Base-by-base conservation (phyloP, 2,113 vertebrate species). In the Xenopus laevis region DNA sequence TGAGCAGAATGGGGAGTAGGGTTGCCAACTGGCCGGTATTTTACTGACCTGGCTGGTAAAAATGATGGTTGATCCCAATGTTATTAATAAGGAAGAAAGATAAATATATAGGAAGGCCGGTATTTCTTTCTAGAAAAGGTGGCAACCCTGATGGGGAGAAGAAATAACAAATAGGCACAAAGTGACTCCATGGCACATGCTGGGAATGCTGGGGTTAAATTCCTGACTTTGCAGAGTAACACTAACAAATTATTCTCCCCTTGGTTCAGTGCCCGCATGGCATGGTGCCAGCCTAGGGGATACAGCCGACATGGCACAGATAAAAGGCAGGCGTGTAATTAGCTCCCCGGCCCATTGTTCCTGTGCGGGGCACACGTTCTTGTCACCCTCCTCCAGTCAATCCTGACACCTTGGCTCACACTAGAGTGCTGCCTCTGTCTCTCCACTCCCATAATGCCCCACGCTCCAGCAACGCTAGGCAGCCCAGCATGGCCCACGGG, bases 341-440 rank as follows among this genome's bases (percentile, higher is more conserved):
- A 74, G 55, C 45, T 74, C 72, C 59, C 47, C 33, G 60, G 44
- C 30, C 55, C 60, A 68, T 74, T 74, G 65, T 68, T 74, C 55
- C 16, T 33, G 33, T 44, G 57, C n/a, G 17, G 59, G 55, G 58
- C 53, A 47, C 72, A 68, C 72, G 65, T 30, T 66, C 63, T 55
- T 13, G 40, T 60, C 57, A 74, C 21, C 65, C 72, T 68, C 55
- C 53, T 50, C 13, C 55, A 45, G 53, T 57, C 72, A 67, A 30
- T 60, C 40, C 33, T 65, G 71, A 66, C 71, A 73, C 61, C 52
- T 57, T 57, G 33, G 50, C 62, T 58, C 15, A 27, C 33, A 53
- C 13, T 53, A 57, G 65, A 73, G 15, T 55, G 53, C 53, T n/a
- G 53, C 8, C 10, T 8, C 53, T n/a, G 15, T 55, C 53, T 53